Evolutionary conservation across 2,888 invertebrate genomes (phyloP).

Genomic region (Sinotaia quadrata): DNA sequence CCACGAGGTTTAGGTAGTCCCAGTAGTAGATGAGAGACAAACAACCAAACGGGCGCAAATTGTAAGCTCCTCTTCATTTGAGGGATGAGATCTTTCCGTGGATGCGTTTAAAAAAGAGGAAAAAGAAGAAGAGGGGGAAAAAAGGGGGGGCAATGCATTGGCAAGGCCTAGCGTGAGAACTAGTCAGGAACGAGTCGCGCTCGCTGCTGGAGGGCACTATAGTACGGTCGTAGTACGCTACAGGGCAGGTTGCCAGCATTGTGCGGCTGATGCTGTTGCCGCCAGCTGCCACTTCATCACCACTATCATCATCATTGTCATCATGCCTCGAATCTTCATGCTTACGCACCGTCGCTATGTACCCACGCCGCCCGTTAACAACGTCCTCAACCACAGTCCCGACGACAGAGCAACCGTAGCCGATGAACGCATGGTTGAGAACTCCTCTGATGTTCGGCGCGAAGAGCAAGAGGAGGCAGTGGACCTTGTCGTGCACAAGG

Average conservation of each 20-base stretch:
- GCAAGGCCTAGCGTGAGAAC: background rate
- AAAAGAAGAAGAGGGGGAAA: no score
- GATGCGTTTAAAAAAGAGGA: no score
- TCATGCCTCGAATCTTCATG: slow-evolving; percentile 34
- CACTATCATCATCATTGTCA: slow-evolving; percentile 2
- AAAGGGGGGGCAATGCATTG: background rate
- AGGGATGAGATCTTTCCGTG: no score
- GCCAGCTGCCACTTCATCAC: slow-evolving; percentile 10
- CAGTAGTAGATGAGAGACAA: no score
- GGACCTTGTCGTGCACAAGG: slow-evolving; percentile 18
- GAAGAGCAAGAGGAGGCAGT: slow-evolving; percentile 23
- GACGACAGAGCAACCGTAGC: background rate
- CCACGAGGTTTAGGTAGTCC: no score
- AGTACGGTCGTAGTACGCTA: slow-evolving; percentile 15
- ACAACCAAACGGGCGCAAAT: no score
- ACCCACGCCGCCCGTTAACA: slow-evolving; percentile 16
- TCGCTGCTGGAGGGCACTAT: slow-evolving; percentile 13
- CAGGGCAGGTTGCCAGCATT: background rate
- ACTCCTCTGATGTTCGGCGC: no score
- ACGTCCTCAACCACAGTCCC: slow-evolving; percentile 5
- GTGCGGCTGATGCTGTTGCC: slow-evolving; percentile 11
- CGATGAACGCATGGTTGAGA: no score
- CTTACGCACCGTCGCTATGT: slow-evolving; percentile 31
- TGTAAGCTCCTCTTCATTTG: no score
- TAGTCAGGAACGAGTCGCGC: background rate